These are phyloP conservation scores for Coregonus ussuriensis DNA, from an alignment of 2,797 vertebrate genomes.

Conservation along the genomic window DNA sequence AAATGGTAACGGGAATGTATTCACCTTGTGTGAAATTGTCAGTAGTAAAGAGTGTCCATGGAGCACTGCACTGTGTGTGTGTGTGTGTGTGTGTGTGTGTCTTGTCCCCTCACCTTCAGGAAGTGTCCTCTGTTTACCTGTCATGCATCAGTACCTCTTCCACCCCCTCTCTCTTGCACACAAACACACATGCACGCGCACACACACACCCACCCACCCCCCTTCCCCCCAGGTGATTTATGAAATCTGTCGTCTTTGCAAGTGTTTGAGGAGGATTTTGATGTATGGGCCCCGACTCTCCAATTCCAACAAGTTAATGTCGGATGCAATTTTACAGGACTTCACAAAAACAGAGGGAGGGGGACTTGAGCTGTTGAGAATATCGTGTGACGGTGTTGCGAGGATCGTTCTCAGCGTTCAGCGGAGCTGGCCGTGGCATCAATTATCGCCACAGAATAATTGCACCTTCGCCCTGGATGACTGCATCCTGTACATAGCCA, in stretches of 20 bases:
- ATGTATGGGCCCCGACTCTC: constrained; percentile 60
- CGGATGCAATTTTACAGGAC: constrained; percentile 47
- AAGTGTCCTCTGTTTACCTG: constrained; percentile 8
- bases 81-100: not conserved
- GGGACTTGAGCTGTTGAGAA: not conserved
- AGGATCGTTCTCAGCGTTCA: constrained; percentile 48
- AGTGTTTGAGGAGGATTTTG: constrained; percentile 67
- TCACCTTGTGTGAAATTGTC: not conserved
- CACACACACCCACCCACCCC: not conserved
- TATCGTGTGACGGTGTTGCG: constrained; percentile 31
- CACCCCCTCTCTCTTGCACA: not conserved
- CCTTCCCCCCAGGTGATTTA: constrained; percentile 63
- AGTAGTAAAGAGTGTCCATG: constrained; percentile 12
- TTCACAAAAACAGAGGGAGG: not conserved
- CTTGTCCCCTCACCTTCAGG: not conserved
- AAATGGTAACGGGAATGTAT: not conserved
- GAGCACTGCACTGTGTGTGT: constrained; percentile 23
- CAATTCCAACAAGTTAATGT: constrained; percentile 63
- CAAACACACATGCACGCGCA: constrained; percentile 2
- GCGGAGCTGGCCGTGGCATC: constrained; percentile 55
- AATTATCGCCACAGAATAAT: constrained; percentile 63
- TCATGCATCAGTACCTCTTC: not conserved
- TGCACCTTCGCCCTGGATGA: constrained; percentile 58
- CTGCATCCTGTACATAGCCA: constrained; percentile 44
- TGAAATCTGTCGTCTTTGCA: constrained; percentile 62